Conservation (phyloP, 2,113 vertebrate species). For the Cromileptes altivelis region DNA sequence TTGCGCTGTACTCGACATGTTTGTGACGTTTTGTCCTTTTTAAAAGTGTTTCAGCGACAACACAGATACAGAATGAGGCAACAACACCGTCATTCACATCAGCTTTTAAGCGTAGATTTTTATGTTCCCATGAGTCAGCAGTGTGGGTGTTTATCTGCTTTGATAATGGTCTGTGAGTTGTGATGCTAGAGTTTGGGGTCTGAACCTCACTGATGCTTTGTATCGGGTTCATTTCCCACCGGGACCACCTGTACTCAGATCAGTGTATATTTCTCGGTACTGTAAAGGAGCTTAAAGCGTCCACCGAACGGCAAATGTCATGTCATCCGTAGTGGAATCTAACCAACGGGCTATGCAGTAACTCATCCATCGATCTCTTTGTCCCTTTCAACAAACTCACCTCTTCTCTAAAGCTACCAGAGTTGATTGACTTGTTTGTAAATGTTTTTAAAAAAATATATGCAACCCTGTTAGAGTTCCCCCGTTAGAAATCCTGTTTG, state of each 20-base stretch:
- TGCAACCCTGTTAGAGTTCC: slow-evolving; percentile 39
- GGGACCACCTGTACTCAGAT: slow-evolving; percentile 46
- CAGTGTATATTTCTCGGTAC: slow-evolving; percentile 29
- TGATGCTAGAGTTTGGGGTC: slow-evolving; percentile 14
- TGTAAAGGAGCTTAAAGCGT: slow-evolving; percentile 22
- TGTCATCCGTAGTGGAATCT: slow-evolving; percentile 19
- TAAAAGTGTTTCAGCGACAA: neutral
- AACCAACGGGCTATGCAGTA: slow-evolving; percentile 72
- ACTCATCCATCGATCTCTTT: slow-evolving; percentile 23
- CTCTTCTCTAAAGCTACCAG: slow-evolving; percentile 33
- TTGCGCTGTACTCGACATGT: neutral
- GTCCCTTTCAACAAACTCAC: slow-evolving; percentile 13
- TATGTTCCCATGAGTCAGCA: neutral
- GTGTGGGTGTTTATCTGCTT: slow-evolving; percentile 9
- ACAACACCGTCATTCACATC: neutral
- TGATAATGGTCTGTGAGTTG: neutral
- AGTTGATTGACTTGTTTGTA: slow-evolving; percentile 42
- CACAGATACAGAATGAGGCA: slow-evolving; percentile 1
- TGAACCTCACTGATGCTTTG: neutral
- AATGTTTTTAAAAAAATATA: slow-evolving; percentile 43
- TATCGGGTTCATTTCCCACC: slow-evolving; percentile 25
- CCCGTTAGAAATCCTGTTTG: slow-evolving; percentile 48
- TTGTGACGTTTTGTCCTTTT: neutral
- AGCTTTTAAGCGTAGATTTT: neutral
- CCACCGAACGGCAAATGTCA: slow-evolving; percentile 27